Conservation (phyloP, 2,797 vertebrate species). For the Moxostoma hubbsi region DNA sequence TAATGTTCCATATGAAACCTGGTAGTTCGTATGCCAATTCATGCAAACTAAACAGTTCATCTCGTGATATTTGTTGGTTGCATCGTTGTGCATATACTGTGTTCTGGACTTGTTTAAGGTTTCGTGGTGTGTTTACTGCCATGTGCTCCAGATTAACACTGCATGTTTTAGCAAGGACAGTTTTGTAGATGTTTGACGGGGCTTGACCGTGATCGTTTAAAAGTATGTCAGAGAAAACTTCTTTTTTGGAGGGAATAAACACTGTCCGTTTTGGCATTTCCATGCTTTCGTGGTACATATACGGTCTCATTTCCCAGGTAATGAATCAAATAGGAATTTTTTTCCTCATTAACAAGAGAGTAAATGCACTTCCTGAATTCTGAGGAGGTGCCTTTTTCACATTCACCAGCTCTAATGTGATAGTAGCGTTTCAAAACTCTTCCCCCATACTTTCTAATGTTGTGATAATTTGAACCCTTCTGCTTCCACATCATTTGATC, state of each 20-base stretch:
- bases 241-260: neutral
- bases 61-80: neutral
- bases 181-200: neutral
- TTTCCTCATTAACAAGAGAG: too few species aligned
- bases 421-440: neutral
- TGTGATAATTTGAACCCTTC: neutral
- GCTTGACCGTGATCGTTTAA: neutral
- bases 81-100: neutral
- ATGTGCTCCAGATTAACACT: neutral
- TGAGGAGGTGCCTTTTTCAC: too few species aligned
- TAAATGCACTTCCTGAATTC: too few species aligned
- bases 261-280: neutral
- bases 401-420: neutral
- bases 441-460: neutral
- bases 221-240: neutral
- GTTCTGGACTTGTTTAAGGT: slow-evolving; percentile 4
- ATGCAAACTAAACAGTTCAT: too few species aligned
- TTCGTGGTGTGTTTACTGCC: neutral
- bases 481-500: neutral
- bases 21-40: slow-evolving; percentile 1
- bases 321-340: too few species aligned
- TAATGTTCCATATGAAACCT: slow-evolving; percentile 13
- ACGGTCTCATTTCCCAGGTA: too few species aligned
- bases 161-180: neutral
- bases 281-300: too few species aligned